A percentile compares a stretch with the other conserved stretches of the same genome.
phyloP scores from a whole-genome alignment of 2,797 vertebrate genomes.

The Anguilla pacifica region DNA sequence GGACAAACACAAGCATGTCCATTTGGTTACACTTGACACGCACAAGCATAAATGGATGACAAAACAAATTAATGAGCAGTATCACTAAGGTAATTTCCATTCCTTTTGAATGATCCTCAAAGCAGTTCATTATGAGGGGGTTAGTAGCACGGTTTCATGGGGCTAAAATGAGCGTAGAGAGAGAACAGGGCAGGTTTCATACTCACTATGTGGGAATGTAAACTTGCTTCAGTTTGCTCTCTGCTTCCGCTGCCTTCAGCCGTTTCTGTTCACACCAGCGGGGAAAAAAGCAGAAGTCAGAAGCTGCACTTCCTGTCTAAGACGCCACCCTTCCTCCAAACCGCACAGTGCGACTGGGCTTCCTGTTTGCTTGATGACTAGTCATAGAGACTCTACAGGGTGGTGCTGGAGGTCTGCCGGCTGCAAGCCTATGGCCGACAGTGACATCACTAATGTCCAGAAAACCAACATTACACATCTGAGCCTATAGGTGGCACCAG shows the following conservation, averaged over 20 bases:
- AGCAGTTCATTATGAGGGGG: not conserved
- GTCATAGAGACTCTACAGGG: not conserved
- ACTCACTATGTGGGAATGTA: slow-evolving; percentile 99
- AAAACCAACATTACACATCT: not conserved
- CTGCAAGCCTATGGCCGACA: not conserved
- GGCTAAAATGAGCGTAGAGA: not conserved
- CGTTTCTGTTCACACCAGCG: slow-evolving; percentile 81
- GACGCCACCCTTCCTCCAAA: not conserved
- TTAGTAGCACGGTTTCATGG: not conserved
- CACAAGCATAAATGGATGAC: not conserved
- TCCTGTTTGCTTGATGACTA: not conserved
- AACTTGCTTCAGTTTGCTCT: slow-evolving; percentile 98
- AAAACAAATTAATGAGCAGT: not conserved
- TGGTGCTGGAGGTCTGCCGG: not conserved
- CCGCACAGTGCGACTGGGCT: not conserved
- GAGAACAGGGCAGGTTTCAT: slow-evolving; percentile 18
- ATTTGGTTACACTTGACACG: not conserved
- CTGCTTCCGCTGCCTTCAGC: slow-evolving; percentile 95
- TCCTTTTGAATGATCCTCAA: not conserved
- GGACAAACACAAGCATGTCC: not conserved
- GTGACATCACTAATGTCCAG: not conserved
- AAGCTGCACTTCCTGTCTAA: not conserved
- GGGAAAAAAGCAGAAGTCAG: slow-evolving; percentile 5
- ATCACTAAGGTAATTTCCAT: not conserved
- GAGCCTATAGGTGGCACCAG: not conserved